These are phyloP conservation scores for Cheilosia impressa DNA, from an alignment of 2,888 invertebrate genomes.

Conservation along the genomic window DNA sequence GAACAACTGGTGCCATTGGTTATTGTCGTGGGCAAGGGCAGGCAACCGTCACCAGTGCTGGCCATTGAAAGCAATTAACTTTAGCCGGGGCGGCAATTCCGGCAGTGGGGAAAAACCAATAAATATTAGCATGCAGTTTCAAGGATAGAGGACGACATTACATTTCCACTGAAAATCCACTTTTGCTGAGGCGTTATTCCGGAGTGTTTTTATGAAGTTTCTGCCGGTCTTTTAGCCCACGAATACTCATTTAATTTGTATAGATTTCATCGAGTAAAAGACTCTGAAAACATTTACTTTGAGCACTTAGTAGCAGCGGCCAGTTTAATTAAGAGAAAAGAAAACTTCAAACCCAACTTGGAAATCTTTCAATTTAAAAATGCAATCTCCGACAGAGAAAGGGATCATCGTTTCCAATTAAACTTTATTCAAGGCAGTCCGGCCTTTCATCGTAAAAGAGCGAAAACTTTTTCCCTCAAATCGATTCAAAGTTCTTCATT, in stretches of 20 bases:
- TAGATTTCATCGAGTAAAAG: too few species aligned
- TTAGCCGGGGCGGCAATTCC: not conserved
- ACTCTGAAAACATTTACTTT: too few species aligned
- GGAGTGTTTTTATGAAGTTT: too few species aligned
- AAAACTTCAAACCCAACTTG: too few species aligned
- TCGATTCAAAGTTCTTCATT: constrained; percentile 4
- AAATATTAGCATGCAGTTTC: not conserved
- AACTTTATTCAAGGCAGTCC: constrained; percentile 10
- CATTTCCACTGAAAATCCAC: constrained; percentile 16
- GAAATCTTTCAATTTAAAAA: constrained; percentile 17
- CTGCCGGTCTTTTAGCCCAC: too few species aligned
- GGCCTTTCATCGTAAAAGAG: not conserved
- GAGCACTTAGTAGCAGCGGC: too few species aligned
- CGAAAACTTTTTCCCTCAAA: not conserved
- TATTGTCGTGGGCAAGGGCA: not conserved
- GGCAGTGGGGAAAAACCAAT: not conserved
- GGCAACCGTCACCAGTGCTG: not conserved
- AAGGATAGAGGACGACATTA: not conserved
- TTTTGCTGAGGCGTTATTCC: not conserved
- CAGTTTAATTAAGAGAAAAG: too few species aligned
- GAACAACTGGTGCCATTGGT: not conserved
- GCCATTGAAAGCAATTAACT: not conserved
- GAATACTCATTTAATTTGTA: too few species aligned
- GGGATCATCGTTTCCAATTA: constrained; percentile 21
- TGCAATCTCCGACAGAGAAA: not conserved